Conservation (phyloP, 2,113 vertebrate species). For the Cryptomyrus ogoouensis region DNA sequence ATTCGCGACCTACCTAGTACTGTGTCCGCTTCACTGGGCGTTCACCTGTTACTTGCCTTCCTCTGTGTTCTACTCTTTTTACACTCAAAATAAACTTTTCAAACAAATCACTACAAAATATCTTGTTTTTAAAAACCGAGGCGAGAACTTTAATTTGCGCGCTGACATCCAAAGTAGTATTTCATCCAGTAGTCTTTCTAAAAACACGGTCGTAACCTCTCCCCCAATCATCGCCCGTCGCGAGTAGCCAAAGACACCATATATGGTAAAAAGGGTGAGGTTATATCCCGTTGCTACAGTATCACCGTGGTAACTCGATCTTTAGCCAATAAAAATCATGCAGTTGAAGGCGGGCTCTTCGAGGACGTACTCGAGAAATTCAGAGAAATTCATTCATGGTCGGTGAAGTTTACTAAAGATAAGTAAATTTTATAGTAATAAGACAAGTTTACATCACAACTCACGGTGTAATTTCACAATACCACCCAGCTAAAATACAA, state of each 20-base stretch:
- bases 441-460: constrained; percentile 45
- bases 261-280: constrained; percentile 53
- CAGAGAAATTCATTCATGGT: constrained; percentile 56
- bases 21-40: not conserved
- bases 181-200: constrained; percentile 47
- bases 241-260: constrained; percentile 39
- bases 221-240: constrained; percentile 53
- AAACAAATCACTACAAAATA: constrained; percentile 42
- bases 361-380: constrained; percentile 40
- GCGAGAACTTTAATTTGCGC: constrained; percentile 59
- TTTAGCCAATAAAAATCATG: constrained; percentile 50
- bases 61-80: not conserved
- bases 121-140: constrained; percentile 41
- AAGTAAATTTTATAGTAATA: constrained; percentile 39
- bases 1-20: not conserved
- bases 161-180: constrained; percentile 50
- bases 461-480: not conserved
- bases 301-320: constrained; percentile 57
- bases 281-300: constrained; percentile 49
- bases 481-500: not conserved
- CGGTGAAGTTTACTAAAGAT: constrained; percentile 39
- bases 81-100: constrained; percentile 30
- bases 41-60: constrained; percentile 29
- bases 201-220: constrained; percentile 50
- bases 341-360: constrained; percentile 65